Evolutionary conservation across 2,113 vertebrate species (phyloP).

Genomic region (Marmota monax): DNA sequence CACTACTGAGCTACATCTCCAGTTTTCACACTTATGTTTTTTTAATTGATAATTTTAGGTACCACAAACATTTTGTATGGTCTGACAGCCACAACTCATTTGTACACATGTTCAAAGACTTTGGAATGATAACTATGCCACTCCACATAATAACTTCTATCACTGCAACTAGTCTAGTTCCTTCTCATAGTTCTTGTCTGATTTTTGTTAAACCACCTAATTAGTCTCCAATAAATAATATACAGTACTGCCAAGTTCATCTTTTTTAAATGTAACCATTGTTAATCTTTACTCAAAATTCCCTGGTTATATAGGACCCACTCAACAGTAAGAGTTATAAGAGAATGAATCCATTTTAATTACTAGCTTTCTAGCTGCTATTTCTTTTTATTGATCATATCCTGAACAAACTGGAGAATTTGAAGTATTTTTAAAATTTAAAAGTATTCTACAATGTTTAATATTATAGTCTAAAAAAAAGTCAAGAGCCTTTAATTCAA

Average conservation of each 20-base stretch:
- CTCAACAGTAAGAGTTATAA: neutral
- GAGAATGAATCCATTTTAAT: neutral
- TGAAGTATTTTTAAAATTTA: neutral
- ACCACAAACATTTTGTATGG: neutral
- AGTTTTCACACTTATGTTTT: neutral
- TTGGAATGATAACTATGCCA: neutral
- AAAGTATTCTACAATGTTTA: constrained; percentile 1
- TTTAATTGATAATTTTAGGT: neutral
- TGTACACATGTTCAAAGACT: neutral
- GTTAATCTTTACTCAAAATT: neutral
- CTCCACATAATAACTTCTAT: neutral
- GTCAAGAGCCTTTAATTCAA: neutral
- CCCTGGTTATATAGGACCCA: neutral
- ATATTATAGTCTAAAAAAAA: neutral
- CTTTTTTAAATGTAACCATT: neutral
- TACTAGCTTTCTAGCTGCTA: neutral
- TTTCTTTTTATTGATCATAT: neutral
- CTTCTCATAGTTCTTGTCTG: neutral
- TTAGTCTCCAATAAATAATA: neutral
- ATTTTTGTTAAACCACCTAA: neutral
- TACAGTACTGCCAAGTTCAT: neutral
- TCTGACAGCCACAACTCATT: neutral
- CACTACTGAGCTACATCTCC: too few relatives aligned
- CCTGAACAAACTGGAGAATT: neutral
- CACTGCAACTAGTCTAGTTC: neutral